These are phyloP conservation scores for Drosophila dunni DNA, from an alignment of 1,140 invertebrate species.

Conservation along the genomic window DNA sequence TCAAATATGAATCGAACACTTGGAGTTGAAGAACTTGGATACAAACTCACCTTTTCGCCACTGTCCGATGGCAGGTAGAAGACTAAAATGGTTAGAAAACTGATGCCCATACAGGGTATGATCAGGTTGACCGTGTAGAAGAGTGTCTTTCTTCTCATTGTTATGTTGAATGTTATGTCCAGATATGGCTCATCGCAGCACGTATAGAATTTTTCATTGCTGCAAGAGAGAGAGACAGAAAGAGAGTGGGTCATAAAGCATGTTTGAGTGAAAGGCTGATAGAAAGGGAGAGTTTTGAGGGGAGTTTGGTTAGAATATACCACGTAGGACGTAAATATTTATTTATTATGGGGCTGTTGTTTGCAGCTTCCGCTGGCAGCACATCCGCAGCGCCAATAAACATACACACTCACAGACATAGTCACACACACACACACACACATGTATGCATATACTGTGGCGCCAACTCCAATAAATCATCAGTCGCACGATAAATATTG, in stretches of 20 bases:
- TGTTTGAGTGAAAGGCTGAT: background rate
- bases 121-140: slow-evolving; percentile 99
- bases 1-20: background rate
- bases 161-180: slow-evolving; percentile 99
- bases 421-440: slow-evolving; percentile 30
- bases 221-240: slow-evolving; percentile 81
- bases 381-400: slow-evolving; percentile 24
- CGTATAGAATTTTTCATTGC: slow-evolving; percentile 97
- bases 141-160: slow-evolving; percentile 97
- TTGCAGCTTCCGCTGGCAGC: slow-evolving; percentile 43
- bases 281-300: background rate
- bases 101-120: slow-evolving; percentile 98
- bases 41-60: slow-evolving; percentile 96
- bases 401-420: slow-evolving; percentile 25
- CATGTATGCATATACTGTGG: slow-evolving; percentile 7
- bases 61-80: slow-evolving; percentile 99
- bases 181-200: slow-evolving; percentile 98
- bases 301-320: slow-evolving; percentile 34
- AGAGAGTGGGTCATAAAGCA: slow-evolving; percentile 1
- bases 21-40: background rate
- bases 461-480: slow-evolving; percentile 63
- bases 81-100: slow-evolving; percentile 98
- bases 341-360: slow-evolving; percentile 49
- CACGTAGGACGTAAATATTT: slow-evolving; percentile 55
- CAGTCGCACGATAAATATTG: slow-evolving; percentile 65